These are phyloP conservation scores for Aegotheles bennettii DNA, from an alignment of 2,113 vertebrate genomes.

Conservation along the genomic window DNA sequence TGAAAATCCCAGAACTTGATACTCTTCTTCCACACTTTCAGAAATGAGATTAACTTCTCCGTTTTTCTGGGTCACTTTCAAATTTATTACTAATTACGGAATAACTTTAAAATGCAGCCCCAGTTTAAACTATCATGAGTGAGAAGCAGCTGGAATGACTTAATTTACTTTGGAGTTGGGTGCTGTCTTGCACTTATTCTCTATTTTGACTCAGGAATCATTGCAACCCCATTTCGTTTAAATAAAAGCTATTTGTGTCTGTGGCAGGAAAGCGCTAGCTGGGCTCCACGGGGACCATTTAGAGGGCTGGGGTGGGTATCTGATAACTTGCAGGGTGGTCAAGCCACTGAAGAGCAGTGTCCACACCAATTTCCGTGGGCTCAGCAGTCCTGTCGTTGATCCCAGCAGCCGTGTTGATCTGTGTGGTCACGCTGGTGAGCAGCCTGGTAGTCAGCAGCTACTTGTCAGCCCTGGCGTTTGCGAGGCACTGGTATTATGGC, in stretches of 20 bases:
- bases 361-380: rapidly evolving
- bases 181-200: background rate
- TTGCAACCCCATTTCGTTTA: background rate
- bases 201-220: background rate
- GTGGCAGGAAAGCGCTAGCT: background rate
- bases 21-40: background rate
- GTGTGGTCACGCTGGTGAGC: rapidly evolving
- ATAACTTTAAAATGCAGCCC: constrained; percentile 21
- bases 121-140: background rate
- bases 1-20: constrained; percentile 31
- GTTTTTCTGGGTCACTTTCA: constrained; percentile 33
- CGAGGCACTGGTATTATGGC: background rate
- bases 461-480: background rate
- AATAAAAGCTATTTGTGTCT: background rate
- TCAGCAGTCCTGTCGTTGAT: background rate
- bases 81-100: constrained; percentile 44
- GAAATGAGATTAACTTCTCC: constrained; percentile 28
- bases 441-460: background rate
- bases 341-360: background rate
- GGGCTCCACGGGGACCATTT: rapidly evolving
- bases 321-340: background rate
- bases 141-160: constrained; percentile 29
- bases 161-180: background rate
- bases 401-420: background rate
- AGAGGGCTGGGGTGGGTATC: background rate